Conservation (phyloP, 1,140 invertebrate genomes). For the Diachasmimorpha longicaudata region DNA sequence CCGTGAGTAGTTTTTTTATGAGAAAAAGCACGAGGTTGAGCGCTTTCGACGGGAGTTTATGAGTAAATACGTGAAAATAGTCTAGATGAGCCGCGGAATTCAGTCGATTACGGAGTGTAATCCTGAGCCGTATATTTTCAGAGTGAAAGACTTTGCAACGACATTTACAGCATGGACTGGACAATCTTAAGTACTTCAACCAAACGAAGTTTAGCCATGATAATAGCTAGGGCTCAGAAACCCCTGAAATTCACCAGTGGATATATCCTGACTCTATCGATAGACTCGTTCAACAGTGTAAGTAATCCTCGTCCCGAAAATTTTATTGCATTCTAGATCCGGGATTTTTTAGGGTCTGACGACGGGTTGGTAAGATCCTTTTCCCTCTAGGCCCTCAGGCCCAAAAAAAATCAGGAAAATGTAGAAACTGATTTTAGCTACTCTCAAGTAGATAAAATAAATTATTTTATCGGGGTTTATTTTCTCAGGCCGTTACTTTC, state of each 20-base stretch:
- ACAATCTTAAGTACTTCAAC: background rate
- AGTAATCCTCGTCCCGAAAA: background rate
- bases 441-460: too few species aligned
- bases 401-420: too few species aligned
- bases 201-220: background rate
- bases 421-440: too few species aligned
- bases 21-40: background rate
- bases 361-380: too few species aligned
- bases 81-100: too few species aligned
- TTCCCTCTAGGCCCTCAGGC: too few species aligned
- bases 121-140: background rate
- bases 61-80: background rate
- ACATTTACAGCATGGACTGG: slow-evolving; percentile 1
- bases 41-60: background rate
- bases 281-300: background rate
- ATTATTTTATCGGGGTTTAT: too few species aligned
- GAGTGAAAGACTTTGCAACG: background rate
- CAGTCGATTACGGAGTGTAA: too few species aligned
- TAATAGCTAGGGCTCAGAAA: slow-evolving; percentile 1
- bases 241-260: background rate
- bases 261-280: background rate
- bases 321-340: too few species aligned
- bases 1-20: background rate
- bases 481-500: too few species aligned
- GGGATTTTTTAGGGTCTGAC: too few species aligned